Evolutionary conservation across 2,888 invertebrate genomes (phyloP).

Genomic region (Phasia obesa): DNA sequence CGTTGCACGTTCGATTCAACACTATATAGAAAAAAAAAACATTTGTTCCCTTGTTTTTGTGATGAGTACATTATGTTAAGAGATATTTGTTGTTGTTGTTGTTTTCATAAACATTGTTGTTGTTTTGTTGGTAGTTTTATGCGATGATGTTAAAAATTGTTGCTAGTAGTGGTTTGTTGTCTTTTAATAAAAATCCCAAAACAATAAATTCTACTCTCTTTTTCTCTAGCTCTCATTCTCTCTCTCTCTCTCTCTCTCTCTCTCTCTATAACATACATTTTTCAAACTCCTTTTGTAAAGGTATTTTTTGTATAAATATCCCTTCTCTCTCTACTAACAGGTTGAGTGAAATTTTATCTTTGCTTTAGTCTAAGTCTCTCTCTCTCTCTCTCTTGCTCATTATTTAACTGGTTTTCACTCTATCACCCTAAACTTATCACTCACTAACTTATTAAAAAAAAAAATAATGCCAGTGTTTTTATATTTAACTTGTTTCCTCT

Average conservation of each 20-base stretch:
- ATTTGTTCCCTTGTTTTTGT: slow-evolving; percentile 21
- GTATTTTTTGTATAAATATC: slow-evolving; percentile 42
- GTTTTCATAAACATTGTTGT: neutral
- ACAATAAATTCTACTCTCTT: slow-evolving; percentile 13
- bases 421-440: neutral
- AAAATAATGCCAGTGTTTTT: slow-evolving; percentile 5
- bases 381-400: neutral
- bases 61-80: neutral
- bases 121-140: neutral
- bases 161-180: slow-evolving; percentile 3
- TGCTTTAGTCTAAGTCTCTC: neutral
- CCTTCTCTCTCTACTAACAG: slow-evolving; percentile 32
- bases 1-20: slow-evolving; percentile 56
- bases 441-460: neutral
- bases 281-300: slow-evolving; percentile 38
- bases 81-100: slow-evolving; percentile 21
- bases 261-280: neutral
- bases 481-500: neutral
- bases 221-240: neutral
- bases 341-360: slow-evolving; percentile 26
- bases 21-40: slow-evolving; percentile 22
- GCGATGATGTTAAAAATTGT: slow-evolving; percentile 4
- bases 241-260: slow-evolving; percentile 21
- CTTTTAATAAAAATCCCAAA: slow-evolving; percentile 44
- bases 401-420: too few relatives aligned